Conservation (phyloP, 2,797 vertebrate species). For the Catamblyrhynchus diadema region DNA sequence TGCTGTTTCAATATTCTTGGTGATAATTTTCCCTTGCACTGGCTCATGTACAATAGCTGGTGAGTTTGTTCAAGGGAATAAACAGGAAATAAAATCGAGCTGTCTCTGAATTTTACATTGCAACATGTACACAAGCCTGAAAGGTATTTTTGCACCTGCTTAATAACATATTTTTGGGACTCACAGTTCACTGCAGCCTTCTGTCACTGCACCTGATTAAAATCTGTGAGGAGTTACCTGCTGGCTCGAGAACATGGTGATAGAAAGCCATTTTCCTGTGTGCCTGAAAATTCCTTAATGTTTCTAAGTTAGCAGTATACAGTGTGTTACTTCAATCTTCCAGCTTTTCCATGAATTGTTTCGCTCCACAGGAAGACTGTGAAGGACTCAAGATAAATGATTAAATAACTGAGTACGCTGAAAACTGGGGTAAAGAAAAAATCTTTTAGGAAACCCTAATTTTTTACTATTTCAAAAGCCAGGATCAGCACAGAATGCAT, state of each 20-base stretch:
- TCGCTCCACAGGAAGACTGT: neutral
- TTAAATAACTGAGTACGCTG: neutral
- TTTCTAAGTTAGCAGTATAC: neutral
- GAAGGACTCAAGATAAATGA: neutral
- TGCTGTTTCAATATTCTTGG: neutral
- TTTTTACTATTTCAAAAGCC: neutral
- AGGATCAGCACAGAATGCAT: neutral
- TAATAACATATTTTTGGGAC: neutral
- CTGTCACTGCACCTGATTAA: neutral
- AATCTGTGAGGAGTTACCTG: neutral
- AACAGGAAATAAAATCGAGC: neutral
- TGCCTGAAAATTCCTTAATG: neutral
- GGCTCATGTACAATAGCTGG: neutral
- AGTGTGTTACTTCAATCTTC: neutral
- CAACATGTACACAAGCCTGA: neutral
- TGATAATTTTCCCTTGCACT: conserved; percentile 7
- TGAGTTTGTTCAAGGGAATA: neutral
- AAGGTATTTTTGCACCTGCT: neutral
- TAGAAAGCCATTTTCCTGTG: neutral
- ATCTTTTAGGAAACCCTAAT: neutral
- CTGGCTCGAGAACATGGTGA: neutral
- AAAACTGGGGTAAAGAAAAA: neutral
- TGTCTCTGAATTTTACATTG: neutral
- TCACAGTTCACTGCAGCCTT: neutral
- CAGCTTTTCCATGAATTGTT: neutral